phyloP scores from a whole-genome alignment of 2,113 vertebrate genomes.

The Myiozetetes cayanensis region DNA sequence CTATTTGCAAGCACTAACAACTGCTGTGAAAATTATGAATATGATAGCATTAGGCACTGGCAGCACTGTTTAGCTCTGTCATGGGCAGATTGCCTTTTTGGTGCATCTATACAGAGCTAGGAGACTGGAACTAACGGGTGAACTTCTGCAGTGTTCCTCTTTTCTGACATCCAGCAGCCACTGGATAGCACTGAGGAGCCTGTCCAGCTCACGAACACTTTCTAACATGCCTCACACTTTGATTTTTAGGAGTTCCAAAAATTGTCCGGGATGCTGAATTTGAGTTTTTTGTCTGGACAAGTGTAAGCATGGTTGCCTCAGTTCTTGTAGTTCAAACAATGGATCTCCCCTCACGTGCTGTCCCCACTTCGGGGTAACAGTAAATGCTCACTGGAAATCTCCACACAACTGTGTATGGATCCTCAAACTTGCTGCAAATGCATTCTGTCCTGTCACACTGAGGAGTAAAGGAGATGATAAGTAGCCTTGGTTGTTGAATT shows the following conservation, averaged over 20 bases:
- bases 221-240: not conserved
- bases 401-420: too few relatives aligned
- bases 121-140: not conserved
- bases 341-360: not conserved
- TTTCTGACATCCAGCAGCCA: not conserved
- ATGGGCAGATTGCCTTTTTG: not conserved
- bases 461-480: not conserved
- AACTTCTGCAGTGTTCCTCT: not conserved
- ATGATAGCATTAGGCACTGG: not conserved
- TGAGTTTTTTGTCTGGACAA: not conserved
- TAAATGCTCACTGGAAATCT: not conserved
- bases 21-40: not conserved
- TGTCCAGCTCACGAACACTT: not conserved
- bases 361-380: rapidly evolving
- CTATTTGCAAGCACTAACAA: not conserved
- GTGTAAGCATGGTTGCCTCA: not conserved
- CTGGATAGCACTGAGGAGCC: not conserved
- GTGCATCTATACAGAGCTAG: not conserved
- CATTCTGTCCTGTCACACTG: not conserved
- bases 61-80: not conserved
- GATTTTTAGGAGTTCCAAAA: rapidly evolving
- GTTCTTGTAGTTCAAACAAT: not conserved
- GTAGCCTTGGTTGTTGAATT: not conserved
- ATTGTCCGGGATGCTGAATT: not conserved
- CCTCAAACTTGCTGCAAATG: not conserved